Conservation (phyloP, 2,888 invertebrate genomes). For the Pollenia griseotomentosa region DNA sequence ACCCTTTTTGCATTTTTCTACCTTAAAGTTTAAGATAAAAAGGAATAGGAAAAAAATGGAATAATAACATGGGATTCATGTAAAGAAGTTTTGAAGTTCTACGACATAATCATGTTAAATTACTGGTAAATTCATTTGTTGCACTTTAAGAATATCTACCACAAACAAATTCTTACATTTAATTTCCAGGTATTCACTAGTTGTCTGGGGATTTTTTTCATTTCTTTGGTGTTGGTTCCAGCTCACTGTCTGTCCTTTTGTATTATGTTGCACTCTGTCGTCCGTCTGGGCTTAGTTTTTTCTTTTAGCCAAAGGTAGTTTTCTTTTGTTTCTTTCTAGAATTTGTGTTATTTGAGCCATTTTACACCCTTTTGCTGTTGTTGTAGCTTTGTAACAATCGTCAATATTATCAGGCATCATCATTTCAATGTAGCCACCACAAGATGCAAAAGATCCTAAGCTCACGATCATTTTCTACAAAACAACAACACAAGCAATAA, state of each 20-base stretch:
- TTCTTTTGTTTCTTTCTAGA: constrained; percentile 54
- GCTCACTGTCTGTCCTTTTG: constrained; percentile 19
- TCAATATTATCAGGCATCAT: constrained; percentile 47
- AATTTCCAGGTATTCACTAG: constrained; percentile 56
- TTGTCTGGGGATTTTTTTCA: constrained; percentile 44
- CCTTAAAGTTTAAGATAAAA: constrained; percentile 14
- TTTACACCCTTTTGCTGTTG: constrained; percentile 69
- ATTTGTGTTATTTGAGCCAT: constrained; percentile 69
- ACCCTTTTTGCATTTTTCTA: constrained; percentile 42
- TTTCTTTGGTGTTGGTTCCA: constrained; percentile 57
- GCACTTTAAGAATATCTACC: constrained; percentile 64
- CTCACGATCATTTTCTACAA: constrained; percentile 73
- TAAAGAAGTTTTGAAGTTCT: constrained; percentile 59
- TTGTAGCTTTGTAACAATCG: constrained; percentile 45
- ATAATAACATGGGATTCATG: constrained; percentile 58
- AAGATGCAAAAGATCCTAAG: constrained; percentile 56
- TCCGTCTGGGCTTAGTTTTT: constrained; percentile 21
- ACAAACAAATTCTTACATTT: constrained; percentile 61
- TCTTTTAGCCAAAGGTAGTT: constrained; percentile 49
- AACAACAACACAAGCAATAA: constrained; percentile 54
- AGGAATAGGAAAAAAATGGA: constrained; percentile 13
- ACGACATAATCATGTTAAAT: constrained; percentile 83
- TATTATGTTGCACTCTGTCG: constrained; percentile 4
- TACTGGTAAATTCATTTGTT: constrained; percentile 82
- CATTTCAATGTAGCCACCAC: constrained; percentile 40